A percentile compares a stretch with the other conserved stretches of the same genome.
Conservation (phyloP, 37 sponge, comb jelly and placozoan species). For the Cladorhizidae sp. region DNA sequence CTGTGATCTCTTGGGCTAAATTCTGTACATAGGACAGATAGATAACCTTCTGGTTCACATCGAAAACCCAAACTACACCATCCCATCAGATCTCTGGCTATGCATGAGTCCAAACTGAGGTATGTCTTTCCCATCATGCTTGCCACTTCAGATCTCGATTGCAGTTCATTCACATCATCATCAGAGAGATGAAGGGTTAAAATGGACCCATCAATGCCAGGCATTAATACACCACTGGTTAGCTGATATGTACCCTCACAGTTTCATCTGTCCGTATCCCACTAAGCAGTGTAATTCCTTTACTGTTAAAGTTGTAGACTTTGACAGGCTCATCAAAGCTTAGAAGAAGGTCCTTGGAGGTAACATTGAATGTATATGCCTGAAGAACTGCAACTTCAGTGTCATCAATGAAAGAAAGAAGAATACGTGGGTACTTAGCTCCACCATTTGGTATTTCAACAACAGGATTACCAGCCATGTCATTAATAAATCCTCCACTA, state of each 20-base stretch:
- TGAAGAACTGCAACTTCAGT: constrained; percentile 59
- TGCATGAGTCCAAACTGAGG: constrained; percentile 33
- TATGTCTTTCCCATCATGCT: constrained; percentile 51
- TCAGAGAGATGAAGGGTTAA: constrained; percentile 40
- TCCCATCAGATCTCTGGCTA: constrained; percentile 66
- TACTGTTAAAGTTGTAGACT: constrained; percentile 41
- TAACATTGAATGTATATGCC: constrained; percentile 59
- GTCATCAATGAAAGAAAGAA: constrained; percentile 61
- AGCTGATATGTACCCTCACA: constrained; percentile 38
- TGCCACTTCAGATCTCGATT: constrained; percentile 68
- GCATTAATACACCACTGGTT: background rate
- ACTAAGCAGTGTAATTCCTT: constrained; percentile 68
- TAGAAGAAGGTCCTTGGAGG: constrained; percentile 48
- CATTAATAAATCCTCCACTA: constrained; percentile 44
- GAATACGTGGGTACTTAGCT: constrained; percentile 13
- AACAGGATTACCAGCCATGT: constrained; percentile 77
- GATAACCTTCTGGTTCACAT: too few species aligned
- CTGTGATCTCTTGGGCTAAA: constrained; percentile 34
- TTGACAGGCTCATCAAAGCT: constrained; percentile 87
- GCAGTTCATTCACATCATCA: constrained; percentile 61
- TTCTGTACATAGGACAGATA: constrained; percentile 53
- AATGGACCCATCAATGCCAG: constrained; percentile 16
- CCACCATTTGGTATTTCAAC: constrained; percentile 46
- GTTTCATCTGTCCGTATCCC: constrained; percentile 16
- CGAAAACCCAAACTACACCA: too few species aligned